Evolutionary conservation across 2,888 invertebrate genomes (phyloP).

Genomic region (Sinotaia quadrata): DNA sequence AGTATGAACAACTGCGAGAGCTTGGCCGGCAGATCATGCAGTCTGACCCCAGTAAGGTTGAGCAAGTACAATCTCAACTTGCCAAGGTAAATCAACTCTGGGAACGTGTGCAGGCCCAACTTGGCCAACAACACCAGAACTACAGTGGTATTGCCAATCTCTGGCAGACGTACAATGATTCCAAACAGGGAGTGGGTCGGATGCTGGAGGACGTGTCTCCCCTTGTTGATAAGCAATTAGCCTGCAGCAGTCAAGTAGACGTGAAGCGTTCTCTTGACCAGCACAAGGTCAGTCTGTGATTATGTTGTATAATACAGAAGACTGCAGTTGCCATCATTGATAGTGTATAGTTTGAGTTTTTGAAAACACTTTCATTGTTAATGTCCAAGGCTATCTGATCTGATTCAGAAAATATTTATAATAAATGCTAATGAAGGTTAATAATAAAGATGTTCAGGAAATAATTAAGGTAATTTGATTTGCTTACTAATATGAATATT

Average conservation of each 20-base stretch:
- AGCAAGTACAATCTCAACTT: slow-evolving; percentile 57
- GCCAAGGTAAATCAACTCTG: slow-evolving; percentile 56
- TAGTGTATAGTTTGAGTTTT: neutral
- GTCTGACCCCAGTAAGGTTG: slow-evolving; percentile 54
- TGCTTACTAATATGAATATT: too few species aligned
- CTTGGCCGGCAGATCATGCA: slow-evolving; percentile 78
- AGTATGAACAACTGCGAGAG: slow-evolving; percentile 81
- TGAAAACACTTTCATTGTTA: neutral
- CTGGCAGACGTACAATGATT: slow-evolving; percentile 67
- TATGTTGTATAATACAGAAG: neutral
- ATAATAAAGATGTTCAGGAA: too few species aligned
- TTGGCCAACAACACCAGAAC: slow-evolving; percentile 57
- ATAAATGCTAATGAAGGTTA: too few species aligned
- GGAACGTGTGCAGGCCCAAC: slow-evolving; percentile 59
- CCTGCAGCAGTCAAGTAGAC: slow-evolving; percentile 53
- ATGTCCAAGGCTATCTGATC: too few species aligned
- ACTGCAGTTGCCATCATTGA: neutral
- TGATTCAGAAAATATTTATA: too few species aligned
- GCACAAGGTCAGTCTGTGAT: slow-evolving; percentile 58
- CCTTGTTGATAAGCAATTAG: slow-evolving; percentile 53
- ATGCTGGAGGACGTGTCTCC: slow-evolving; percentile 57
- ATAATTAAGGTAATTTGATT: too few species aligned
- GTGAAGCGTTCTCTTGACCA: slow-evolving; percentile 65
- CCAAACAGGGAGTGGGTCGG: slow-evolving; percentile 54
- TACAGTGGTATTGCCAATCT: slow-evolving; percentile 52